Evolutionary conservation across 1,140 invertebrate genomes (phyloP), one percentile per base, ranked within the genome.

Genomic region (Streblospio benedicti): DNA sequence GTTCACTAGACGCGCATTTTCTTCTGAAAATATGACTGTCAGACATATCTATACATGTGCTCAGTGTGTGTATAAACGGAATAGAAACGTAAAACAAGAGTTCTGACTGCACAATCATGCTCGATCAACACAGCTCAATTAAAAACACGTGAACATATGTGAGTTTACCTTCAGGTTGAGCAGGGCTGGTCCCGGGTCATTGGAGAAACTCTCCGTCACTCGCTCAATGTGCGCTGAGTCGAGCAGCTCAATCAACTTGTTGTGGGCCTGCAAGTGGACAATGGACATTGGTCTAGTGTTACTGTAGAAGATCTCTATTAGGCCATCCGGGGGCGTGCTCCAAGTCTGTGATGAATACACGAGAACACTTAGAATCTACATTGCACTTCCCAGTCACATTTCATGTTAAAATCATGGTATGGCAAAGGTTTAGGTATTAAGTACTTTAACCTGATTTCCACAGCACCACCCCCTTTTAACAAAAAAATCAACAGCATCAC

Each of bases 171-270:
- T 60, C 1, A 65, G 20, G 16, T 58, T 27, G 27, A 35, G 33
- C 18, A 76, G 65, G 3, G 72, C 76, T 91, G 92, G 16, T 84
- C 83, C 23, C 92, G 82, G 87, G 79, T 97, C 93, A 33, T 89
- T 91, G 0, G 91, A 90, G 67, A 98, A 93, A 70, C 93, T 93
- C 71, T 93, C 91, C 0, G 92, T 90, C 1, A 87, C 86, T 0
- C 97, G 87, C 64, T 88, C 82, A 70, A 95, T 87, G n/a, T 77
- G 70, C 61, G 86, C 82, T 43, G 81, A 79, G 68, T 97, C 93
- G 60, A 98, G 77, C 75, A 93, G 86, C 12, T 90, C 89, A 25
- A 96, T 86, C 62, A 98, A 82, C 62, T 87, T 86, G 73, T 93
- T 94, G 73, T 96, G 92, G 23, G 93, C 91, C 88, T 85, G 70